Evolutionary conservation across 2,797 vertebrate species (phyloP).

Genomic region (Manis javanica): DNA sequence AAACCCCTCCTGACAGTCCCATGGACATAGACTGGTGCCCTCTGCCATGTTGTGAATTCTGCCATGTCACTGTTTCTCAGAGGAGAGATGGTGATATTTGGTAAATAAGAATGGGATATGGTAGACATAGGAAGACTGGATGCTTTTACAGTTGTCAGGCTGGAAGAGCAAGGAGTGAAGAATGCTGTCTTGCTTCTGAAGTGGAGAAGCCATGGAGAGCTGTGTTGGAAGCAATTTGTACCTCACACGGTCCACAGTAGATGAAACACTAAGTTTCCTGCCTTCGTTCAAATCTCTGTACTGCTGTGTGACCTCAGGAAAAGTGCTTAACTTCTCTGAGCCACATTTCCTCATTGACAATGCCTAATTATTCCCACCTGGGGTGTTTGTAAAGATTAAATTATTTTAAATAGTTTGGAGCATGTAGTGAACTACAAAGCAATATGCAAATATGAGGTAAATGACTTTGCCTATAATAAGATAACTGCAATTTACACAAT

Average conservation of each 20-base stretch:
- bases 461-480: neutral
- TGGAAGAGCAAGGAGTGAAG: neutral
- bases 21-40: neutral
- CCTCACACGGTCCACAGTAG: neutral
- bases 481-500: neutral
- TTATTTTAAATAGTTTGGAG: constrained; percentile 28
- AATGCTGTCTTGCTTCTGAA: neutral
- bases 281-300: neutral
- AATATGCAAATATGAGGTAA: constrained; percentile 6
- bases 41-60: neutral
- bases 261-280: neutral
- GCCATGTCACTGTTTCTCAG: neutral
- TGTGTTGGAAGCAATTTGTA: neutral
- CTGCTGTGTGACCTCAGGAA: constrained; percentile 40
- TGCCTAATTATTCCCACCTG: constrained; percentile 54
- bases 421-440: neutral
- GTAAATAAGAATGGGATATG: neutral
- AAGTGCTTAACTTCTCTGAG: constrained; percentile 54
- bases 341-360: constrained; percentile 49
- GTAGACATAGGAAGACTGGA: neutral
- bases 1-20: neutral
- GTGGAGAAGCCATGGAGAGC: neutral
- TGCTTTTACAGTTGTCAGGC: neutral
- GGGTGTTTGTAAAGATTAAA: constrained; percentile 52
- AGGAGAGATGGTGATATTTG: neutral